Evolutionary conservation across 2,888 invertebrate species (phyloP).

Genomic region (Leptinotarsa haldemani): DNA sequence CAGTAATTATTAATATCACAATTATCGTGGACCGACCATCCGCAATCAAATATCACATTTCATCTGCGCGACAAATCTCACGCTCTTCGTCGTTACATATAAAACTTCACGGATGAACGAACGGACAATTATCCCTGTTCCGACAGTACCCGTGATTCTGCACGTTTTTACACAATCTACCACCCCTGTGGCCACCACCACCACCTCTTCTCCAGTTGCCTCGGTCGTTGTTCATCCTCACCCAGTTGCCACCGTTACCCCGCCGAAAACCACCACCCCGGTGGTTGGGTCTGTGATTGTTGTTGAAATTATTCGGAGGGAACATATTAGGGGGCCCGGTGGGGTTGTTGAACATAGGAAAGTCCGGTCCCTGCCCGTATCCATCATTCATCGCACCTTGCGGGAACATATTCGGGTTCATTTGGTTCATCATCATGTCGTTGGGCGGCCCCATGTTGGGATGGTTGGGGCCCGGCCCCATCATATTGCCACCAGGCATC

Average conservation of each 20-base stretch:
- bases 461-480: slow-evolving; percentile 55
- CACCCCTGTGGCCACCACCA: slow-evolving; percentile 60
- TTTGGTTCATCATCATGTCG: slow-evolving; percentile 56
- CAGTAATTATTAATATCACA: slow-evolving; percentile 23
- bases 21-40: slow-evolving; percentile 13
- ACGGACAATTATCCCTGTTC: slow-evolving; percentile 84
- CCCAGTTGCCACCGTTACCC: slow-evolving; percentile 62
- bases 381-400: slow-evolving; percentile 50
- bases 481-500: slow-evolving; percentile 66
- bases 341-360: slow-evolving; percentile 25
- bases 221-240: slow-evolving; percentile 63
- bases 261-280: slow-evolving; percentile 41
- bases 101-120: slow-evolving; percentile 74
- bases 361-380: slow-evolving; percentile 40
- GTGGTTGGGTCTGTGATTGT: no score
- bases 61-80: not conserved
- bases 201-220: slow-evolving; percentile 68
- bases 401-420: slow-evolving; percentile 57
- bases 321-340: slow-evolving; percentile 34
- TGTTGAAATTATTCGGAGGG: slow-evolving; percentile 51
- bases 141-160: slow-evolving; percentile 85
- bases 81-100: slow-evolving; percentile 26
- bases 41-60: slow-evolving; percentile 1
- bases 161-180: slow-evolving; percentile 80
- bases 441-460: slow-evolving; percentile 61